Base-by-base conservation (phyloP, 2,113 vertebrate genomes). In the Halichoerus grypus region DNA sequence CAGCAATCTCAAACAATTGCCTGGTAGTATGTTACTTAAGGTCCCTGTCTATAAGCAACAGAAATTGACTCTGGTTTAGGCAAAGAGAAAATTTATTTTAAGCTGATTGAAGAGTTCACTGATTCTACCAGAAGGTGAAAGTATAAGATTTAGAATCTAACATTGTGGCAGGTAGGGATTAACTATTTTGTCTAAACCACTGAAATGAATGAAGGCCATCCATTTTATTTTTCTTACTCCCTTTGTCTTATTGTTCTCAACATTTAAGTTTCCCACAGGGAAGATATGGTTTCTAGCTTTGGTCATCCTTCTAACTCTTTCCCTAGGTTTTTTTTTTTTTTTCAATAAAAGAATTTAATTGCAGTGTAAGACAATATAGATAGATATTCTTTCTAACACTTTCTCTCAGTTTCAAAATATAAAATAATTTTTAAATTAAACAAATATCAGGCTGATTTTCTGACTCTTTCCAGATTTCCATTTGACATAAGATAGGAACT, bases 61-160 rank as follows among this genome's bases (percentile, higher is more conserved):
- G 83, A 92, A 94, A 82, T n/a, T 31, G 26, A 83, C 69, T 95
- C 76, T 67, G 33, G 12, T 3, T 94, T 90, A 89, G 92, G 61
- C 65, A 97, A 84, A 94, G 93, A 90, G 51, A 7, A 88, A 83
- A 84, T 51, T 63, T 87, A 72, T 76, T 90, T 74, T 91, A 84
- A 81, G 71, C 57, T 63, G 53, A 91, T 61, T 84, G 33, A 21
- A 82, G 72, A 85, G 19, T 61, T 96, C 39, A 55, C n/a, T 82
- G 21, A 61, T 69, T 90, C 51, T 88, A 22, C 36, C 61, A 39
- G 69, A 67, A 88, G 26, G 1, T 87, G 15, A 14, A 81, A 79
- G 2, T 15, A 53, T 87, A 22, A 33, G 59, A 79, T 87, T 92
- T 95, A 82, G 33, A 83, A 87, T 86, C 59, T 86, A 82, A 89